Evolutionary conservation across 2,888 invertebrate genomes (phyloP).

Genomic region (Deroplatys truncata): DNA sequence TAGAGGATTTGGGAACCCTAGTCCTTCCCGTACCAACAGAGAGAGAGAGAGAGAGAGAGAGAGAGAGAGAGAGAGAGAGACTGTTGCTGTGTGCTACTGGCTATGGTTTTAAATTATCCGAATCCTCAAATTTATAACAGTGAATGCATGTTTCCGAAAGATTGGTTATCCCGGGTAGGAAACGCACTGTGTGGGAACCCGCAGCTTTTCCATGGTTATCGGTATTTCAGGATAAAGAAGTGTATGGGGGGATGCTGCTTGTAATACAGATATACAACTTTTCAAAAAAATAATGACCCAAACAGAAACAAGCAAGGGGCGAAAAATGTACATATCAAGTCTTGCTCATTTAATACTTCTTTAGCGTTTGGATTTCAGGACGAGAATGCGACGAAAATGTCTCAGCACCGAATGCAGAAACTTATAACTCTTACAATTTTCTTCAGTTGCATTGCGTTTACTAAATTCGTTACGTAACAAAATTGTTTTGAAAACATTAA

Average conservation of each 20-base stretch:
- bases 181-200: slow-evolving; percentile 9
- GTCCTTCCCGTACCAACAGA: neutral
- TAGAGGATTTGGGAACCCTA: slow-evolving; percentile 10
- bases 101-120: slow-evolving; percentile 21
- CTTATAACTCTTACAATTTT: too few relatives aligned
- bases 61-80: neutral
- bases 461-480: too few relatives aligned
- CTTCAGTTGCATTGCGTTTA: too few relatives aligned
- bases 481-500: too few relatives aligned
- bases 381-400: too few relatives aligned
- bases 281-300: neutral
- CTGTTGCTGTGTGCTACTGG: neutral
- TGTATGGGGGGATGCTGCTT: neutral
- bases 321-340: neutral
- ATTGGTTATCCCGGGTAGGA: slow-evolving; percentile 14
- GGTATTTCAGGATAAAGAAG: slow-evolving; percentile 5
- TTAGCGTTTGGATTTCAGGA: too few relatives aligned
- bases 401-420: too few relatives aligned
- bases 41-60: neutral
- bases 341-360: too few relatives aligned
- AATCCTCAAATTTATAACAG: slow-evolving; percentile 23
- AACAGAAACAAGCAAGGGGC: neutral
- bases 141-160: slow-evolving; percentile 22
- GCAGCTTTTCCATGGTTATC: slow-evolving; percentile 13
- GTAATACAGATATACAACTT: neutral